Conservation (phyloP, 1,140 invertebrate genomes). For the Drosophila asahinai region DNA sequence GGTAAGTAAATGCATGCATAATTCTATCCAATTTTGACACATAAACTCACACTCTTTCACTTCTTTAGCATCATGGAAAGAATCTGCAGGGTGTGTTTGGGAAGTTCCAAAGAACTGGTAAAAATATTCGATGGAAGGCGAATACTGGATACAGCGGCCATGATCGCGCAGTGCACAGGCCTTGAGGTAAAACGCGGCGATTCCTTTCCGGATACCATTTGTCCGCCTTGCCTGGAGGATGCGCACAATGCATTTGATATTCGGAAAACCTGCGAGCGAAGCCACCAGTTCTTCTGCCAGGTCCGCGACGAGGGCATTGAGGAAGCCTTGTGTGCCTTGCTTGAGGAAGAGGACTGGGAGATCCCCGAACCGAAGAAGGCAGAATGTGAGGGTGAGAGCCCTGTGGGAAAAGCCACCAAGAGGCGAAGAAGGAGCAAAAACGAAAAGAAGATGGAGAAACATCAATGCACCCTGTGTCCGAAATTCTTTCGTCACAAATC, state of each 20-base stretch:
- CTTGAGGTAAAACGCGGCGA: neutral
- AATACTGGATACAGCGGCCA: conserved; percentile 2
- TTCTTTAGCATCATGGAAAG: neutral
- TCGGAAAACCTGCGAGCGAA: neutral
- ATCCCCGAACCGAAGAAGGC: neutral
- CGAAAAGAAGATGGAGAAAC: neutral
- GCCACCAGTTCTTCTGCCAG: conserved; percentile 21
- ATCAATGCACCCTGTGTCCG: neutral
- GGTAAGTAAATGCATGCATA: no score
- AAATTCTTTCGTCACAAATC: neutral
- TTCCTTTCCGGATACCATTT: neutral
- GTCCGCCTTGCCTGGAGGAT: neutral
- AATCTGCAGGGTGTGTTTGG: conserved; percentile 4
- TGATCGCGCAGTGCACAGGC: conserved; percentile 2
- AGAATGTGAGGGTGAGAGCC: neutral
- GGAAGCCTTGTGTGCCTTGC: conserved; percentile 4
- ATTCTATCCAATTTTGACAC: neutral
- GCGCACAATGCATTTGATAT: neutral
- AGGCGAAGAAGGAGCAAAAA: neutral
- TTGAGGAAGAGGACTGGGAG: conserved; percentile 4
- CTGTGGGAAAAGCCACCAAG: neutral
- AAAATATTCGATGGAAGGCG: neutral
- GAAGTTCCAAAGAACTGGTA: neutral
- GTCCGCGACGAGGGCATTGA: conserved; percentile 8
- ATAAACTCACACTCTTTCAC: neutral